Conservation (phyloP, 2,888 invertebrate species). For the Eristalis pertinax region DNA sequence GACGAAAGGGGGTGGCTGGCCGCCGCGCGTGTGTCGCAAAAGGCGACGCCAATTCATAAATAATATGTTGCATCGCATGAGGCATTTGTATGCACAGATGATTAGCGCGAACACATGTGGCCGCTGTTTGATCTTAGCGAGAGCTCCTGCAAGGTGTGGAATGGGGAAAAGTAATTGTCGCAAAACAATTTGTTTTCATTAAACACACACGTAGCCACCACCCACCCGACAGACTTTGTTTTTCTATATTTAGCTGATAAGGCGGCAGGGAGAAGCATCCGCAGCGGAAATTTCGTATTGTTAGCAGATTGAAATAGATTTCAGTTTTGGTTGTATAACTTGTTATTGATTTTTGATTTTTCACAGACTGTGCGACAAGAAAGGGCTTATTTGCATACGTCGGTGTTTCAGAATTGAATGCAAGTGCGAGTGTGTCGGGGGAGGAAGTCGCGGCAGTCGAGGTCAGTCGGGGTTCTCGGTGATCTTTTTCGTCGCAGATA, state of each 20-base stretch:
- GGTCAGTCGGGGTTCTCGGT: background rate
- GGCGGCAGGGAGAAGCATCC: background rate
- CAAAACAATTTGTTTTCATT: conserved; percentile 5
- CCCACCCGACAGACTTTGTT: background rate
- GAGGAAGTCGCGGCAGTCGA: background rate
- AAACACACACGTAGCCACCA: background rate
- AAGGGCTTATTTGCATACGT: background rate
- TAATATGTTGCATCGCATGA: background rate
- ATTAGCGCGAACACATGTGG: background rate
- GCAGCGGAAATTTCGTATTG: background rate
- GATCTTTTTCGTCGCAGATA: background rate
- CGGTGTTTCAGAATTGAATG: background rate
- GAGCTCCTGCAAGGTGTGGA: background rate
- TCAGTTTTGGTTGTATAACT: conserved; percentile 1
- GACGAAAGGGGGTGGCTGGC: background rate
- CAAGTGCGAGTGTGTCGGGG: background rate
- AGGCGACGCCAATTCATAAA: background rate
- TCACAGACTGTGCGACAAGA: background rate
- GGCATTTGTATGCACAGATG: background rate
- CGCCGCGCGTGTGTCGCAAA: background rate
- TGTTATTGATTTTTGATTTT: conserved; percentile 12
- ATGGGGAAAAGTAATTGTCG: background rate
- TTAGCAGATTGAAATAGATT: conserved; percentile 12
- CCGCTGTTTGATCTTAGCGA: background rate
- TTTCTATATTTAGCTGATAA: conserved; percentile 4